Conservation (phyloP, 2,888 invertebrate genomes). For the Germaria angustata region DNA sequence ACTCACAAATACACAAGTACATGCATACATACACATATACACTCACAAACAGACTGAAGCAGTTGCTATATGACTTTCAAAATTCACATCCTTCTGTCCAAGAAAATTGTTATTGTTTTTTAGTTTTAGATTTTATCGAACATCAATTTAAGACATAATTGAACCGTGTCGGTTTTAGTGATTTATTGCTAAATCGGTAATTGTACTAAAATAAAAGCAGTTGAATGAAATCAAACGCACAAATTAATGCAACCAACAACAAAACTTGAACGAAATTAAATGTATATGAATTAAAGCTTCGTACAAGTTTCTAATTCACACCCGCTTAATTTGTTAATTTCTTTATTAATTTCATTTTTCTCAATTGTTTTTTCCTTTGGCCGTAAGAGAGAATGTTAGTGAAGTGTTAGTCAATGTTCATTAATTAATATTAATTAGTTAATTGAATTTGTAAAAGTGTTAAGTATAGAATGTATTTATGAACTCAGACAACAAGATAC, state of each 20-base stretch:
- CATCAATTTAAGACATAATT: constrained; percentile 5
- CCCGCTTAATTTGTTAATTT: not conserved
- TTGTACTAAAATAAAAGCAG: not conserved
- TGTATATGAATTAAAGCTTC: constrained; percentile 2
- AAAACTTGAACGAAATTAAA: not conserved
- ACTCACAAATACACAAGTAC: not conserved
- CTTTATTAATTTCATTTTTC: not conserved
- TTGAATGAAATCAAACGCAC: constrained; percentile 32
- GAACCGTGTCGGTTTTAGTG: constrained; percentile 52
- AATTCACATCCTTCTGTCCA: not conserved
- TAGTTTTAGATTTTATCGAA: not conserved
- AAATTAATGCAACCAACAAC: not conserved
- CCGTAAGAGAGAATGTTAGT: constrained; percentile 7
- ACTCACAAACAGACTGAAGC: not conserved
- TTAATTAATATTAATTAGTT: constrained; percentile 33
- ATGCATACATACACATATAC: not conserved
- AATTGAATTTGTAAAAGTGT: constrained; percentile 56
- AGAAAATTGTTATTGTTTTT: constrained; percentile 8
- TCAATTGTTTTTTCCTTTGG: constrained; percentile 4
- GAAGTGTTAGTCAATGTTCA: constrained; percentile 33
- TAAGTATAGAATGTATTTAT: constrained; percentile 50
- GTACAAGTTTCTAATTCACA: not conserved
- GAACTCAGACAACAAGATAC: constrained; percentile 1
- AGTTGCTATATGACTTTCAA: not conserved
- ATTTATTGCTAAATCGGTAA: constrained; percentile 26